Conservation (phyloP, 1,140 invertebrate species). For the Eumeta japonica region DNA sequence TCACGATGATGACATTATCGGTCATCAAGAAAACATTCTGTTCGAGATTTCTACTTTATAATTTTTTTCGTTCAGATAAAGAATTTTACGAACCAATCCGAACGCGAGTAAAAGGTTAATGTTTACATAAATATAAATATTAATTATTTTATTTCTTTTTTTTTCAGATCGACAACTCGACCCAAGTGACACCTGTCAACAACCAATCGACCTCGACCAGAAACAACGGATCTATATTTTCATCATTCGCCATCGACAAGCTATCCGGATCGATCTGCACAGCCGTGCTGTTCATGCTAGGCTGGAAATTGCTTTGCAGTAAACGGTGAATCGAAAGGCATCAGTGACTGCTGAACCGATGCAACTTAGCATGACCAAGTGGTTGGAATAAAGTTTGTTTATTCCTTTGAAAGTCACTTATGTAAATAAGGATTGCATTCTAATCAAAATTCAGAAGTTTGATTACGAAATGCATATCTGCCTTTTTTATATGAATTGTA, state of each 20-base stretch:
- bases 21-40: too few relatives aligned
- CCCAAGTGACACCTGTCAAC: slow-evolving; percentile 16
- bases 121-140: too few relatives aligned
- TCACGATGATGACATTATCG: too few relatives aligned
- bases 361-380: not conserved
- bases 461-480: too few relatives aligned
- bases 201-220: slow-evolving; percentile 24
- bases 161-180: slow-evolving; percentile 42
- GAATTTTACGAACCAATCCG: too few relatives aligned
- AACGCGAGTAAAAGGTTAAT: too few relatives aligned
- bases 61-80: too few relatives aligned
- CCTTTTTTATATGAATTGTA: too few relatives aligned
- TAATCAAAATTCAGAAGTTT: not conserved
- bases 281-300: slow-evolving; percentile 47
- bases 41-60: too few relatives aligned
- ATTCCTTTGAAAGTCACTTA: not conserved
- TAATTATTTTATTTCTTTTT: too few relatives aligned
- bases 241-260: slow-evolving; percentile 40
- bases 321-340: slow-evolving; percentile 50
- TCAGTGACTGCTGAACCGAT: not conserved
- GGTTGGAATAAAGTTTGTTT: not conserved
- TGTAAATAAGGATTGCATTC: not conserved
- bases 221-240: slow-evolving; percentile 39
- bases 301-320: slow-evolving; percentile 48
- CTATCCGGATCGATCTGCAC: slow-evolving; percentile 50